Base-by-base conservation (phyloP, 2,113 vertebrate genomes). In the Oncorhynchus kisutch region DNA sequence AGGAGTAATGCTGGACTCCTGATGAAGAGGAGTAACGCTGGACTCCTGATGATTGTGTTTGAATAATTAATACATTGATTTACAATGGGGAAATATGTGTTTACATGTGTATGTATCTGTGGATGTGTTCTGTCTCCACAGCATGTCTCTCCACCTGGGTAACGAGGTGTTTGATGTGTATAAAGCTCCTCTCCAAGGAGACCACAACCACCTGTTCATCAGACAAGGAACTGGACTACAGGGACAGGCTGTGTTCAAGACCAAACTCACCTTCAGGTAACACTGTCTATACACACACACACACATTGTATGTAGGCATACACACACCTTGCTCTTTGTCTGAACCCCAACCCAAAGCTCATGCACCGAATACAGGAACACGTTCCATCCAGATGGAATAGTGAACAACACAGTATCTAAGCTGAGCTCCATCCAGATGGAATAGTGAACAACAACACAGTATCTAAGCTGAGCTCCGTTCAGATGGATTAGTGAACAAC, bases 111-210 rank as follows among this genome's bases (percentile, higher is more conserved):
- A 13, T 76, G 49, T 76, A 18, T 77, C n/a, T 77, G 62, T 76
- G 49, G 78, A 6, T 7, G 34, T 39, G 34, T 39, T 39, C 16
- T 8, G 98, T 27, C 27, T 27, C 27, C 27, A 27, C 27, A 27
- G 27, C 2, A 27, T 27, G 25, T 27, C 25, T 27, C 25, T 27
- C 25, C 25, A 27, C 25, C 25, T 27, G 25, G 25, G 98, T 70
- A 99, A 99, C 1, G 98, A 99, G 87, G 98, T 99, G 75, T 99
- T 99, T 72, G 98, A 99, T 0, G 97, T 99, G 70, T 99, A 99
- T 92, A 99, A 99, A 92, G 98, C 97, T 0, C 98, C 98, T 0
- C 94, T 99, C 0, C 98, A 99, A 75, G 98, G 98, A 22, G 98
- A 99, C 88, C 98, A 99, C 92, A 99, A 99, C 88, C 98, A 99